These are phyloP conservation scores for Ctenoplectra terminalis DNA, from an alignment of 1,140 invertebrate species.

Conservation along the genomic window DNA sequence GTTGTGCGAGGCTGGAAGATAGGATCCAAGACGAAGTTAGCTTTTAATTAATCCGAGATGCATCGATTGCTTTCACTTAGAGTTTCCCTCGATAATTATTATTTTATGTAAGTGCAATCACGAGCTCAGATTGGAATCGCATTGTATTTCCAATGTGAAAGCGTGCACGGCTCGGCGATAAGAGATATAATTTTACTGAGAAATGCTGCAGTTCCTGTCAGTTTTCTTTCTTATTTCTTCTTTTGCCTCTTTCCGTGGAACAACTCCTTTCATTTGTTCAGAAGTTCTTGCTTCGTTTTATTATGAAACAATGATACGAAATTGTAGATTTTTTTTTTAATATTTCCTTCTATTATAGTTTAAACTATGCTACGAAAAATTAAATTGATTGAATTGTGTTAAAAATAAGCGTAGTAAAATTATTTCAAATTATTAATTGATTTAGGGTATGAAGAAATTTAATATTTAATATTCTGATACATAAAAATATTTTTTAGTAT, in stretches of 20 bases:
- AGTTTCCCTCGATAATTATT: conserved; percentile 36
- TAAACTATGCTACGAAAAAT: background rate
- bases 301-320: too few species aligned
- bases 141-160: conserved; percentile 35
- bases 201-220: background rate
- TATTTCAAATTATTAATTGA: too few species aligned
- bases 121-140: background rate
- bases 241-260: background rate
- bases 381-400: too few species aligned
- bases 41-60: conserved; percentile 41
- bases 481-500: too few species aligned
- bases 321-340: too few species aligned
- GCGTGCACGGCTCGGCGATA: conserved; percentile 3
- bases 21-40: conserved; percentile 25
- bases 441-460: background rate
- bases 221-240: conserved; percentile 6
- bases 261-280: background rate
- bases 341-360: too few species aligned
- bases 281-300: background rate
- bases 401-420: too few species aligned
- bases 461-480: too few species aligned
- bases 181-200: conserved; percentile 21
- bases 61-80: conserved; percentile 44
- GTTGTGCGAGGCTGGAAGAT: background rate
- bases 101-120: conserved; percentile 41